Conservation (phyloP, 1,140 invertebrate species). For the Magallana ariakensis region DNA sequence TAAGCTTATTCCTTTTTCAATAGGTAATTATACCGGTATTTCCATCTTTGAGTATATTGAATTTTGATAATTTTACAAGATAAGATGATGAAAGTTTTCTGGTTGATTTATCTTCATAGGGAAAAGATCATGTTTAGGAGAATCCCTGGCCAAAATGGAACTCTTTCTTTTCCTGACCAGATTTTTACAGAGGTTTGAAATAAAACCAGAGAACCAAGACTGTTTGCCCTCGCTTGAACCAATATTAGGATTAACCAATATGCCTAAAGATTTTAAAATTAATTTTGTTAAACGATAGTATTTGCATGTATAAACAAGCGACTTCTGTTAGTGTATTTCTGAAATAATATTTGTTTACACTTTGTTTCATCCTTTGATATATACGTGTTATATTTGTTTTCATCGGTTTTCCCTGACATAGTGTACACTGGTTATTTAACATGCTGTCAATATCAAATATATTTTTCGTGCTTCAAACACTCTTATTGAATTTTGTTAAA, state of each 20-base stretch:
- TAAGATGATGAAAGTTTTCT: neutral
- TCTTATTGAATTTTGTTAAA: no score
- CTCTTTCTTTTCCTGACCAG: constrained; percentile 69
- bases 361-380: no score
- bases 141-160: constrained; percentile 72
- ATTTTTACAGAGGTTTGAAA: constrained; percentile 79
- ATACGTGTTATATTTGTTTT: no score
- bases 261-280: neutral
- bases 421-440: no score
- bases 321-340: no score
- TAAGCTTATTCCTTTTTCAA: constrained; percentile 51
- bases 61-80: neutral
- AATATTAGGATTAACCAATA: neutral
- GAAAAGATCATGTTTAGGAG: constrained; percentile 65
- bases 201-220: constrained; percentile 46
- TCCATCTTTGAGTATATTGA: no score
- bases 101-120: constrained; percentile 52
- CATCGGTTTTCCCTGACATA: no score
- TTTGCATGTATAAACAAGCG: no score
- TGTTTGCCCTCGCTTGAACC: neutral
- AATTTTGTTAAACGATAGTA: neutral
- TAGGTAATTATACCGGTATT: constrained; percentile 27
- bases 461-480: no score
- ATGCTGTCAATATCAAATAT: no score
- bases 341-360: no score